Conservation (phyloP, 2,113 vertebrate species). For the Hucho hucho region DNA sequence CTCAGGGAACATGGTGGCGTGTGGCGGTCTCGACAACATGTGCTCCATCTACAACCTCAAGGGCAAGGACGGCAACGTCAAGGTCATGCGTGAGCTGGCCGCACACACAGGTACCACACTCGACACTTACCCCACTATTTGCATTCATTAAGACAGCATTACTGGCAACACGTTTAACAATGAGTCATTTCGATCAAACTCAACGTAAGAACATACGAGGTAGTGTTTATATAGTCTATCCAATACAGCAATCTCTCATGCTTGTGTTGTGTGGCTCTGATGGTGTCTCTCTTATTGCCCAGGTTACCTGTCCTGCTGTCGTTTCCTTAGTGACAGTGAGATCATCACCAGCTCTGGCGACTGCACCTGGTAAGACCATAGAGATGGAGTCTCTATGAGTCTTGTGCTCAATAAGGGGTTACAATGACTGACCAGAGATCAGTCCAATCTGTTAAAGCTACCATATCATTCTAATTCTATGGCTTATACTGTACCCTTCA, state of each 20-base stretch:
- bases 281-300: conserved; percentile 26
- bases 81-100: conserved; percentile 93
- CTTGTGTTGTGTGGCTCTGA: background rate
- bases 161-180: background rate
- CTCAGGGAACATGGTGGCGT: conserved; percentile 95
- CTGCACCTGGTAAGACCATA: conserved; percentile 87
- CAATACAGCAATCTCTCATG: background rate
- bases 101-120: conserved; percentile 84
- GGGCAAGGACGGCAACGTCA: conserved; percentile 91
- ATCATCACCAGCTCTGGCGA: conserved; percentile 98
- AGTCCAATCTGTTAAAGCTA: no score
- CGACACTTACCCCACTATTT: background rate
- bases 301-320: conserved; percentile 98
- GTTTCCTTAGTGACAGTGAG: conserved; percentile 92
- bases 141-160: no score
- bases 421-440: no score
- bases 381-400: background rate
- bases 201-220: background rate
- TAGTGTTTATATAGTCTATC: background rate
- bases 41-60: conserved; percentile 98
- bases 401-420: no score
- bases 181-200: background rate
- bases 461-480: no score
- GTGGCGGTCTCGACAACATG: conserved; percentile 97
- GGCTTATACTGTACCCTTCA: no score